A percentile compares a stretch with the other conserved stretches of the same genome.
Conservation (phyloP, 2,888 invertebrate genomes). For the Coelinius sp. region DNA sequence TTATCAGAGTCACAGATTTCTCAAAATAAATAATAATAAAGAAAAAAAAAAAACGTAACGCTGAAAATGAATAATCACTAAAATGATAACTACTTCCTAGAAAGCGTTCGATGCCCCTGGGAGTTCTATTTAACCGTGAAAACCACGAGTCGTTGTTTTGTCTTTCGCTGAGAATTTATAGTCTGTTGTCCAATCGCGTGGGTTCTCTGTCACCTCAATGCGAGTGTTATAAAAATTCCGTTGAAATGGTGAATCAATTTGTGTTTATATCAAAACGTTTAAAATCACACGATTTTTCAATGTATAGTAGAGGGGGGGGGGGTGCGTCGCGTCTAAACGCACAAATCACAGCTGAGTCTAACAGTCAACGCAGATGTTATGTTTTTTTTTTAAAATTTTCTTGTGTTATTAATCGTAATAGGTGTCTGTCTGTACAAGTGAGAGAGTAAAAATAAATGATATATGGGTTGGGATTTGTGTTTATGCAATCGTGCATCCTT, state of each 20-base stretch:
- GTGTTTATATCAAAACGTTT: not conserved
- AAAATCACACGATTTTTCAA: not conserved
- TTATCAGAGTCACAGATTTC: no score
- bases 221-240: constrained; percentile 18
- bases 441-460: not conserved
- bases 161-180: constrained; percentile 62
- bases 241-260: constrained; percentile 13
- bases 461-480: not conserved
- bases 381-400: not conserved
- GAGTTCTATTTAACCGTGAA: not conserved
- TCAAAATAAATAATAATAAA: no score
- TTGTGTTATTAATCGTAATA: not conserved
- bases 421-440: not conserved
- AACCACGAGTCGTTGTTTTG: constrained; percentile 51
- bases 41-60: not conserved
- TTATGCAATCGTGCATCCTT: constrained; percentile 2
- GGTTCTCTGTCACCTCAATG: constrained; percentile 45
- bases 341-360: constrained; percentile 58
- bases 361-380: constrained; percentile 41
- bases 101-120: not conserved
- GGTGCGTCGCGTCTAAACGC: constrained; percentile 61
- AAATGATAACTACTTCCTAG: not conserved
- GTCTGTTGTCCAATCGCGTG: constrained; percentile 54
- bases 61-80: not conserved
- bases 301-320: constrained; percentile 37